Percentiles rank a stretch among this genome's conserved stretches.
phyloP scores from a whole-genome alignment of 2,888 invertebrate genomes.

The Xylocampa areola region DNA sequence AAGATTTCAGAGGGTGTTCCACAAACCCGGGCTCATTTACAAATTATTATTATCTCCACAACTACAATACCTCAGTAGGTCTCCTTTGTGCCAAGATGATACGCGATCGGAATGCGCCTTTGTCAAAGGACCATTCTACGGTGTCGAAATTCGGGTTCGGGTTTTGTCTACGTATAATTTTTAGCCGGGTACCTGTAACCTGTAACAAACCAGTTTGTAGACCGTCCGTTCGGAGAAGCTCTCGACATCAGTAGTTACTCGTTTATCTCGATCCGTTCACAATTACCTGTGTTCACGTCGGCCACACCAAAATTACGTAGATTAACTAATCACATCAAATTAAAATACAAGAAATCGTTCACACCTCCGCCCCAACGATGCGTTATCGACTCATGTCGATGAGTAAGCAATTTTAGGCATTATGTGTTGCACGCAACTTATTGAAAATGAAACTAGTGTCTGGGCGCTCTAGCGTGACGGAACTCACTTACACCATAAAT shows the following conservation, averaged over 20 bases:
- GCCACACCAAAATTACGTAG: conserved; percentile 62
- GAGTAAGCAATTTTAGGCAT: conserved; percentile 69
- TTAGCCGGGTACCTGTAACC: conserved; percentile 86
- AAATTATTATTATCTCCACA: conserved; percentile 48
- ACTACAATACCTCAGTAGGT: conserved; percentile 60
- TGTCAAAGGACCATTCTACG: conserved; percentile 76
- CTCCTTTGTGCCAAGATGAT: conserved; percentile 66
- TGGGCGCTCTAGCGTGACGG: conserved; percentile 68
- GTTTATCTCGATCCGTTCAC: conserved; percentile 73
- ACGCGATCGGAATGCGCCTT: conserved; percentile 81
- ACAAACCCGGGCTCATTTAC: conserved; percentile 29
- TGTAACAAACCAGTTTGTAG: conserved; percentile 84
- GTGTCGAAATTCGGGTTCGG: conserved; percentile 77
- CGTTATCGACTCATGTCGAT: conserved; percentile 63
- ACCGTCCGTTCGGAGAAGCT: conserved; percentile 77
- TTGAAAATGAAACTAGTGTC: conserved; percentile 69
- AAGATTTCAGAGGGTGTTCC: conserved; percentile 23
- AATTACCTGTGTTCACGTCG: conserved; percentile 64
- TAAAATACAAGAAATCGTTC: conserved; percentile 69
- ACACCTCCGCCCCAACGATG: conserved; percentile 65
- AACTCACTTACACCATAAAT: conserved; percentile 69
- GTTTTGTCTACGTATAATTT: conserved; percentile 86
- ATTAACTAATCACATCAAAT: conserved; percentile 71
- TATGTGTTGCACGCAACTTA: conserved; percentile 68
- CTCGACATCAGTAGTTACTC: conserved; percentile 67